Evolutionary conservation across 2,113 vertebrate species (phyloP).

Genomic region (Paralichthys olivaceus): DNA sequence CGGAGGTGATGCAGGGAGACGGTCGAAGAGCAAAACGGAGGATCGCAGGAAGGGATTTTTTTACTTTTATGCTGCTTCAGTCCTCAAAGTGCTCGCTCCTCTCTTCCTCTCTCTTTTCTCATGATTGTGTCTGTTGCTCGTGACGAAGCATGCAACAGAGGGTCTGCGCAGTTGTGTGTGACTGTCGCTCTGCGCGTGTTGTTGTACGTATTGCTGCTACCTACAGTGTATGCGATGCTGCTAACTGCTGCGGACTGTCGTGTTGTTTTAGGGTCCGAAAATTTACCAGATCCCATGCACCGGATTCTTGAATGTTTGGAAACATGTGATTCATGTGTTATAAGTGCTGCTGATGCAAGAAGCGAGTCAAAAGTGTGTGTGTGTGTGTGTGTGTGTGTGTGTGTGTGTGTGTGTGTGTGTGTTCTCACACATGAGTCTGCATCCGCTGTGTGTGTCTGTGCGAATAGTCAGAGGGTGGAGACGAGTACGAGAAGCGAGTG

Average conservation of each 20-base stretch:
- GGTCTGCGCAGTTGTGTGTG: constrained; percentile 10
- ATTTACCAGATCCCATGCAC: constrained; percentile 41
- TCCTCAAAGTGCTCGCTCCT: constrained; percentile 52
- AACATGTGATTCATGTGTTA: constrained; percentile 11
- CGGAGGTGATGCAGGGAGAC: constrained; percentile 33
- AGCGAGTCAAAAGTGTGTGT: constrained; percentile 27
- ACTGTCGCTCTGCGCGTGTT: constrained; percentile 16
- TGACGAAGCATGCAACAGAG: constrained; percentile 27
- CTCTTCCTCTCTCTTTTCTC: constrained; percentile 55
- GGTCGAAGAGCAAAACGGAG: constrained; percentile 20
- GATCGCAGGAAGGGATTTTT: constrained; percentile 10
- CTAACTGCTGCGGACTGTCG: constrained; percentile 13
- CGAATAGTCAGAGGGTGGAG: constrained; percentile 93
- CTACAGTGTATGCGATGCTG: constrained; percentile 15
- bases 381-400: constrained; percentile 1
- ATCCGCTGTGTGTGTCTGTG: constrained; percentile 95
- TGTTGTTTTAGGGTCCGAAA: constrained; percentile 26
- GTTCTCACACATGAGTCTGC: constrained; percentile 94
- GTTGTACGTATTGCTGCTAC: constrained; percentile 62
- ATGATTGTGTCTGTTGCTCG: constrained; percentile 67
- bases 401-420: not conserved
- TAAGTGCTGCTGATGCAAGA: constrained; percentile 35
- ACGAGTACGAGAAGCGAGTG: constrained; percentile 92
- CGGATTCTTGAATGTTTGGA: not conserved
- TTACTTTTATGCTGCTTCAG: not conserved